A percentile compares a stretch with the other conserved stretches of the same genome.
phyloP scores from a whole-genome alignment of 1,140 invertebrate genomes.

The Euschistus heros region DNA sequence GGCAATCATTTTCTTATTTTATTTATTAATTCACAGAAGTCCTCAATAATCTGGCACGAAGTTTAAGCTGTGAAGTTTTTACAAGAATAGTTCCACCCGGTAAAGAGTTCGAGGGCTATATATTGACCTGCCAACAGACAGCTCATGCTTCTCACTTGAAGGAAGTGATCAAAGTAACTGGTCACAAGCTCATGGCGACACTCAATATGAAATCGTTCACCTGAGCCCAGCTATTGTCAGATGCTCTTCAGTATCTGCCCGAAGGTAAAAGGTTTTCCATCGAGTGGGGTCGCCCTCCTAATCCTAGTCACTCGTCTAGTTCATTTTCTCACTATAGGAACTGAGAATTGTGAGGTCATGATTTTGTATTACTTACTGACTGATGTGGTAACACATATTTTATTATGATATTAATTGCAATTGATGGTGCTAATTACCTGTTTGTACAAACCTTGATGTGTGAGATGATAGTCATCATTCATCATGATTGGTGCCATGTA shows the following conservation, averaged over 20 bases:
- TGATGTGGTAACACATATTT: too few species aligned
- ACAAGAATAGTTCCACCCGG: slow-evolving; percentile 27
- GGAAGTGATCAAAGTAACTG: slow-evolving; percentile 37
- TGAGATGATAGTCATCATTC: too few species aligned
- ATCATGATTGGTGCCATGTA: too few species aligned
- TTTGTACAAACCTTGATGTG: too few species aligned
- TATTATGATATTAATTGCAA: too few species aligned
- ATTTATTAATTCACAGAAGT: slow-evolving; percentile 27
- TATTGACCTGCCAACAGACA: slow-evolving; percentile 30
- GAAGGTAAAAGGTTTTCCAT: slow-evolving; percentile 8
- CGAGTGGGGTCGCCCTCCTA: neutral
- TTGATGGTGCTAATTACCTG: too few species aligned
- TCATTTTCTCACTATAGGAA: too few species aligned
- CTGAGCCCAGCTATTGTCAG: slow-evolving; percentile 17
- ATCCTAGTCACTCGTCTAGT: too few species aligned
- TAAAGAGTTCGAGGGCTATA: slow-evolving; percentile 28
- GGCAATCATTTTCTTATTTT: too few species aligned
- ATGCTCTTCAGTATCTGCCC: slow-evolving; percentile 12
- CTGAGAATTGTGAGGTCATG: too few species aligned
- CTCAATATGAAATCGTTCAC: slow-evolving; percentile 23
- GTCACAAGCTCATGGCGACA: slow-evolving; percentile 2
- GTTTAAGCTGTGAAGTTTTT: slow-evolving; percentile 24
- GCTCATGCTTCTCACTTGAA: slow-evolving; percentile 48
- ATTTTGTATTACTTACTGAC: too few species aligned
- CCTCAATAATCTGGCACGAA: slow-evolving; percentile 25